These are phyloP conservation scores for Ophion ellenae DNA, from an alignment of 2,888 invertebrate genomes.

Conservation along the genomic window DNA sequence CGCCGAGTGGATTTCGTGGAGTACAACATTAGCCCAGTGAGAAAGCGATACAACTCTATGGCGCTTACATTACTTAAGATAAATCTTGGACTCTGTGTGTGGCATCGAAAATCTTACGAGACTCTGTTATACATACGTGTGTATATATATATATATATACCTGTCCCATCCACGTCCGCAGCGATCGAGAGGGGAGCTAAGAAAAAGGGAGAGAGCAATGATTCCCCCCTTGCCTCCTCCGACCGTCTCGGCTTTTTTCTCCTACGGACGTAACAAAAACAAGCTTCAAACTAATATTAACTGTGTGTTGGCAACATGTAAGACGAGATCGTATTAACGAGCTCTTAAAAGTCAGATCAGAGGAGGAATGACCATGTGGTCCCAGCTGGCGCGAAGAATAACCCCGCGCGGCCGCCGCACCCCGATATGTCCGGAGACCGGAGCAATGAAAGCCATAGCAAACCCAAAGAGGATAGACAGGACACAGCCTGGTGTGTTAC, in stretches of 20 bases:
- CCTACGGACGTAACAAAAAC: slow-evolving; percentile 79
- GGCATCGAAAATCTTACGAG: slow-evolving; percentile 36
- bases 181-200: neutral
- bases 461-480: neutral
- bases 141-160: slow-evolving; percentile 7
- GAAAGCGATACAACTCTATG: slow-evolving; percentile 56
- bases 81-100: slow-evolving; percentile 50
- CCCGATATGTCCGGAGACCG: slow-evolving; percentile 29
- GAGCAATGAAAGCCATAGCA: slow-evolving; percentile 13
- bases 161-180: neutral
- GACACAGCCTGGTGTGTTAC: slow-evolving; percentile 20
- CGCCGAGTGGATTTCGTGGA: slow-evolving; percentile 46
- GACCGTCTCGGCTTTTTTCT: slow-evolving; percentile 8
- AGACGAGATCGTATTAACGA: slow-evolving; percentile 82
- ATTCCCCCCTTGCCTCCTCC: slow-evolving; percentile 1
- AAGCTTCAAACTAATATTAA: slow-evolving; percentile 83
- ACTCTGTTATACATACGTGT: slow-evolving; percentile 39
- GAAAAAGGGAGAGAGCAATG: slow-evolving; percentile 23
- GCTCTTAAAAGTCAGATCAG: slow-evolving; percentile 81
- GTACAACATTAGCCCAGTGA: slow-evolving; percentile 52
- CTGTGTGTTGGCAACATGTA: slow-evolving; percentile 82
- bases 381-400: slow-evolving; percentile 79
- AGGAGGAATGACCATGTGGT: slow-evolving; percentile 81
- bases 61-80: slow-evolving; percentile 60
- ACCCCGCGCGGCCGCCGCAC: slow-evolving; percentile 48